Base-by-base conservation (phyloP, 2,113 vertebrate species). In the Deroptyus accipitrinus region DNA sequence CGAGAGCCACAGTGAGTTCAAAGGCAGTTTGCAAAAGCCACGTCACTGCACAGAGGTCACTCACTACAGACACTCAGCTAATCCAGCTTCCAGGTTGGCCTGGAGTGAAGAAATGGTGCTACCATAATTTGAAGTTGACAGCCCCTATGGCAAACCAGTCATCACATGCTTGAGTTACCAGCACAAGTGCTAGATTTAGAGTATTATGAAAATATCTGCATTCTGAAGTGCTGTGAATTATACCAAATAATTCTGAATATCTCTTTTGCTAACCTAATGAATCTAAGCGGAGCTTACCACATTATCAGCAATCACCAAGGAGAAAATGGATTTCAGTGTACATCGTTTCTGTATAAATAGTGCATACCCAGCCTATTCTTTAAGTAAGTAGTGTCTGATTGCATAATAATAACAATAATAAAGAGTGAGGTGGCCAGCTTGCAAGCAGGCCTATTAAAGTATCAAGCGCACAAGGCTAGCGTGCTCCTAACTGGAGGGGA, bases 171-270 rank as follows among this genome's bases (percentile, higher is more conserved):
- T 95, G 86, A 97, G 88, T 94, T 96, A 94, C 82, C 69, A 72
- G 83, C 80, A 62, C 86, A 94, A 94, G 92, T 59, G 90, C 70
- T 81, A 96, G 95, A 95, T 97, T 96, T 89, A 95, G 90, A 97
- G 63, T 93, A 95, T 94, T 94, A 97, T 84, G 95, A 98, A 97
- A 97, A 97, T 94, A 96, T 28, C 96, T 94, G 89, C 86, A 90
- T 95, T 97, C 90, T 96, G 96, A 97, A 98, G 92, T 96, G 92
- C 93, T 95, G 54, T 94, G 95, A 97, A 96, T 98, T 96, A 97
- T 67, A 95, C 84, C 88, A 96, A 97, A 96, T 96, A 97, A 97
- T 97, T 94, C 91, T 92, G 94, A 97, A 84, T 63, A 86, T 93
- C 77, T 96, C 93, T 95, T 95, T 95, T 86, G 83, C 95, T 96